Percentiles rank a stretch among this genome's conserved stretches.
phyloP scores from a whole-genome alignment of 1,140 invertebrate species.

The Drosophila bocki region DNA sequence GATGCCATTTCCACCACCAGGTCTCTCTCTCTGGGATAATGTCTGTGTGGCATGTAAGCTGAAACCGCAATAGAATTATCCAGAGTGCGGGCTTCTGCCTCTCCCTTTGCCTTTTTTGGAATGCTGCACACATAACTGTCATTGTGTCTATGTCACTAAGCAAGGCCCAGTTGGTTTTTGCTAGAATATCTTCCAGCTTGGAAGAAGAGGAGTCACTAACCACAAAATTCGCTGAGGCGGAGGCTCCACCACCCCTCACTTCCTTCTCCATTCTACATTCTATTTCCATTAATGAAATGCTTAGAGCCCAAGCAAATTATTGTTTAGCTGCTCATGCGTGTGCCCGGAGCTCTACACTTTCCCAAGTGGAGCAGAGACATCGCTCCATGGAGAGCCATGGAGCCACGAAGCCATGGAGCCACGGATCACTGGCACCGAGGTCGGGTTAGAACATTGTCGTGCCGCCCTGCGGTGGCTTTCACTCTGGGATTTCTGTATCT shows the following conservation, averaged over 20 bases:
- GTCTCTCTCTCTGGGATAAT: slow-evolving; percentile 19
- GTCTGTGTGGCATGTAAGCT: slow-evolving; percentile 53
- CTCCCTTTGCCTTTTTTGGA: slow-evolving; percentile 19
- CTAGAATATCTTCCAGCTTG: neutral
- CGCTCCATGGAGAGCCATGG: neutral
- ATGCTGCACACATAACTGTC: slow-evolving; percentile 75
- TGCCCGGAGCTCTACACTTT: slow-evolving; percentile 16
- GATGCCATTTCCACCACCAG: neutral
- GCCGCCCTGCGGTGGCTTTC: slow-evolving; percentile 66
- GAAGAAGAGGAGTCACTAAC: slow-evolving; percentile 22
- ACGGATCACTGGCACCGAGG: neutral
- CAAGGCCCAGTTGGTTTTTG: slow-evolving; percentile 21
- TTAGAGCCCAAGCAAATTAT: slow-evolving; percentile 58
- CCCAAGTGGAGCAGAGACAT: slow-evolving; percentile 16
- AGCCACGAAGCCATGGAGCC: neutral
- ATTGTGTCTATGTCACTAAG: slow-evolving; percentile 65
- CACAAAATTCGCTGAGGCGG: slow-evolving; percentile 31
- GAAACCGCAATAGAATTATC: slow-evolving; percentile 51
- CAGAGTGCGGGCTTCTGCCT: neutral
- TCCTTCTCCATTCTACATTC: slow-evolving; percentile 8
- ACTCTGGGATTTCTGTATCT: slow-evolving; percentile 39
- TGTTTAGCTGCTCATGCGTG: slow-evolving; percentile 50
- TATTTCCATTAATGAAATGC: slow-evolving; percentile 51
- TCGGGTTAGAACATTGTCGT: slow-evolving; percentile 59
- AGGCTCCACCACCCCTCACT: neutral